Evolutionary conservation across 1,140 invertebrate genomes (phyloP), one percentile per base, ranked within the genome.

Genomic region (Temnothorax curvispinosus): DNA sequence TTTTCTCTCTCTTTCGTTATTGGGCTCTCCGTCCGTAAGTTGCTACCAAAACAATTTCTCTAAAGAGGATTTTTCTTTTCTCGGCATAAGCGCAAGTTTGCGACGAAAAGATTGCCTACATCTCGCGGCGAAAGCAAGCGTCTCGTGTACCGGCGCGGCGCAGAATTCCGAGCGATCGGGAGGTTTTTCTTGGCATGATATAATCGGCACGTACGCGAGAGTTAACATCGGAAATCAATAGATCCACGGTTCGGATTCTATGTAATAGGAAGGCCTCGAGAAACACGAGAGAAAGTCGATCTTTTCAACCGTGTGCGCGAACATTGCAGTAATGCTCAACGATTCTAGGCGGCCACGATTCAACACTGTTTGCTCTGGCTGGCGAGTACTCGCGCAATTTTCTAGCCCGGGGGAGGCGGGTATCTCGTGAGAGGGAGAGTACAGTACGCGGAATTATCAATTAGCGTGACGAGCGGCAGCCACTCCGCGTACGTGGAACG

Each of bases 401-500:
- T 82, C 52, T 74, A 82, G 80, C 54, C 58, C 35, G 67, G 71
- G 47, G 21, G 44, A 69, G 65, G 32, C 32, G 71, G 35, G 69
- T 72, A 58, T 88, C 38, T 52, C 74, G 21, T n/a, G 47, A 62
- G 35, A 60, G 54, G 56, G 27, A 54, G 64, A 62, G 64, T 65
- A 58, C 44, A 81, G 71, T 58, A 60, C 86, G 90, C 41, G 80
- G 85, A 82, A 87, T 92, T 91, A 89, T 91, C 89, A 91, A 91
- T 91, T 91, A 87, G 89, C 74, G 86, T 86, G 87, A 88, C 88
- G 80, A 82, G 69, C 76, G 72, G 92, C 80, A 56, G 92, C 91
- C 93, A 94, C 94, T 94, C 94, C 93, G 94, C 93, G 93, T 93
- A 85, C 44, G 27, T 58, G 41, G 80, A 84, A 76, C 85, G 89